Conservation (phyloP, 2,797 vertebrate species). For the Prunella strophiata region DNA sequence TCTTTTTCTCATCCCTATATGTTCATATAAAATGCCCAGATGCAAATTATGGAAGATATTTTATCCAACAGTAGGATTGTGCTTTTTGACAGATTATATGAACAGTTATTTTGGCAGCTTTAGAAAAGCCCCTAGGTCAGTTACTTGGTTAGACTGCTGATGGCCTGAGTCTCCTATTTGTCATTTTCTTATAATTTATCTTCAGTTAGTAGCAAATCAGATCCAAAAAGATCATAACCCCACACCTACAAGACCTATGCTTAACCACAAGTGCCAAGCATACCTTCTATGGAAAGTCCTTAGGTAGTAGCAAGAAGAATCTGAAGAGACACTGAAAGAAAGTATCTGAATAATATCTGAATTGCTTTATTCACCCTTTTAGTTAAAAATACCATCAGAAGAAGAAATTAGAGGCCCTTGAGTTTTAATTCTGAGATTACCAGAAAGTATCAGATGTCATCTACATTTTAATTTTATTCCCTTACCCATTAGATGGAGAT, state of each 20-base stretch:
- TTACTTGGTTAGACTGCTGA: slow-evolving; percentile 43
- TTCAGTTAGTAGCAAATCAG: slow-evolving; percentile 25
- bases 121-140: slow-evolving; percentile 31
- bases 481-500: background rate
- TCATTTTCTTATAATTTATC: slow-evolving; percentile 27
- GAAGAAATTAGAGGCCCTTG: background rate
- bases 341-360: background rate
- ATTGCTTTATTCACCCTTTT: background rate
- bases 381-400: slow-evolving; percentile 1
- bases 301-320: background rate
- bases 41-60: slow-evolving; percentile 3
- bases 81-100: slow-evolving; percentile 43
- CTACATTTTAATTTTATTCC: background rate
- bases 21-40: background rate
- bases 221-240: background rate
- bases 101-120: slow-evolving; percentile 53
- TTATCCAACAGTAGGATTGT: slow-evolving; percentile 22
- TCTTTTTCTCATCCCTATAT: background rate
- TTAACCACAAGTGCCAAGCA: background rate
- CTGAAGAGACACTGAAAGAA: background rate
- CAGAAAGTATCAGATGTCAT: background rate
- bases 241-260: background rate
- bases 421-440: background rate
- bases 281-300: background rate
- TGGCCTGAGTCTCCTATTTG: background rate